Evolutionary conservation across 2,888 invertebrate species (phyloP).

Genomic region (Agrochola macilenta): DNA sequence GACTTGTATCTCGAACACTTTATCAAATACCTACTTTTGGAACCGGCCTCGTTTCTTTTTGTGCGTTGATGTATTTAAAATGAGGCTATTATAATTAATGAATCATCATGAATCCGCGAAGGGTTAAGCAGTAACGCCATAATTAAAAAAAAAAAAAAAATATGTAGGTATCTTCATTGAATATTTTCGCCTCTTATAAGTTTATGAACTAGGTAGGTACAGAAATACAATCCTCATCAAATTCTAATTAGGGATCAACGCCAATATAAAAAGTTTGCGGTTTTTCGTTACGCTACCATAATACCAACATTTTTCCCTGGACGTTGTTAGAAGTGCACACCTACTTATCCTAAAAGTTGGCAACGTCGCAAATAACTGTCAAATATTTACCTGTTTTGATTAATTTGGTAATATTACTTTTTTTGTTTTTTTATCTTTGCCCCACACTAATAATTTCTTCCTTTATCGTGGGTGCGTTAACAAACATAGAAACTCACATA

Average conservation of each 20-base stretch:
- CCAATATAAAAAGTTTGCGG: neutral
- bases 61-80: slow-evolving; percentile 16
- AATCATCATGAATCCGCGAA: slow-evolving; percentile 22
- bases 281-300: neutral
- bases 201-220: neutral
- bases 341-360: too few species aligned
- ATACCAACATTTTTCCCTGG: neutral
- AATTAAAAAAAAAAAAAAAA: too few species aligned
- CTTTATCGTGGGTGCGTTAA: too few species aligned
- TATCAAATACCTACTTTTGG: slow-evolving; percentile 15
- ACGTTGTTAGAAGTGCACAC: slow-evolving; percentile 8
- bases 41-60: slow-evolving; percentile 25
- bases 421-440: too few species aligned
- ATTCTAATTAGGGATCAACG: neutral
- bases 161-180: neutral
- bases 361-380: too few species aligned
- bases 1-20: slow-evolving; percentile 26
- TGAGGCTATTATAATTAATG: slow-evolving; percentile 14
- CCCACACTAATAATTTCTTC: too few species aligned
- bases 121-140: neutral
- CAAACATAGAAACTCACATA: too few species aligned
- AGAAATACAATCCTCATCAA: neutral
- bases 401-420: too few species aligned
- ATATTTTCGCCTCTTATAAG: neutral
- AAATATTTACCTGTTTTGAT: too few species aligned